These are phyloP conservation scores for Rhaphigaster nebulosa DNA, from an alignment of 2,888 invertebrate species.

Conservation along the genomic window DNA sequence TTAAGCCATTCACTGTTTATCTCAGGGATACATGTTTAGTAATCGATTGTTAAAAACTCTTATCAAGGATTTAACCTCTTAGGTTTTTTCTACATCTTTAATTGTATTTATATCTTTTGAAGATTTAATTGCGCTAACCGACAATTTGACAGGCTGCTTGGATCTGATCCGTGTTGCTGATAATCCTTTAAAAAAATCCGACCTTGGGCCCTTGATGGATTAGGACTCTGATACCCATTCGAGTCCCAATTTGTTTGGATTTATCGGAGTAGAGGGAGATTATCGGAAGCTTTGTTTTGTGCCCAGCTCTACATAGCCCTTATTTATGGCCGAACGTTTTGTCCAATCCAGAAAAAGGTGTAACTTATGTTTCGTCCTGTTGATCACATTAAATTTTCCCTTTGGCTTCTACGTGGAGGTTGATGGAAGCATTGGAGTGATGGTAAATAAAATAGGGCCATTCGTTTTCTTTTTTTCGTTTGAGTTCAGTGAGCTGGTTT, in stretches of 20 bases:
- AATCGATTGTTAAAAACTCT: too few relatives aligned
- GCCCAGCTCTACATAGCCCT: not conserved
- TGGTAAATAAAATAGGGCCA: too few relatives aligned
- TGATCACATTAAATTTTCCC: not conserved
- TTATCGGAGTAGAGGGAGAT: constrained; percentile 33
- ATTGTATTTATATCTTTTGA: too few relatives aligned
- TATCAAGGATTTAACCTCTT: too few relatives aligned
- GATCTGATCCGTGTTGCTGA: not conserved
- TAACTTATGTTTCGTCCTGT: not conserved
- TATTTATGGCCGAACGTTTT: not conserved
- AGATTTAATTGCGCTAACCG: not conserved
- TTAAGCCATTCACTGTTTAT: too few relatives aligned
- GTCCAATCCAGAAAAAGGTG: not conserved
- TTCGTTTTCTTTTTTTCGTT: too few relatives aligned
- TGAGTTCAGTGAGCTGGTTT: too few relatives aligned
- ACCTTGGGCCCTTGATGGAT: constrained; percentile 16
- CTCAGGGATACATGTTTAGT: too few relatives aligned
- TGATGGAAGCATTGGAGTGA: not conserved
- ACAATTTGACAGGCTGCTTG: not conserved
- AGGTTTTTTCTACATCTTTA: too few relatives aligned
- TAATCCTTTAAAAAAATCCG: not conserved
- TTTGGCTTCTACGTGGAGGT: not conserved
- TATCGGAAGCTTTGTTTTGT: constrained; percentile 22
- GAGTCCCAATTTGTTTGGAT: constrained; percentile 30
- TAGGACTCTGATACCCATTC: not conserved